Base-by-base conservation (phyloP, 1,140 invertebrate genomes). In the Venustaconcha ellipsiformis region DNA sequence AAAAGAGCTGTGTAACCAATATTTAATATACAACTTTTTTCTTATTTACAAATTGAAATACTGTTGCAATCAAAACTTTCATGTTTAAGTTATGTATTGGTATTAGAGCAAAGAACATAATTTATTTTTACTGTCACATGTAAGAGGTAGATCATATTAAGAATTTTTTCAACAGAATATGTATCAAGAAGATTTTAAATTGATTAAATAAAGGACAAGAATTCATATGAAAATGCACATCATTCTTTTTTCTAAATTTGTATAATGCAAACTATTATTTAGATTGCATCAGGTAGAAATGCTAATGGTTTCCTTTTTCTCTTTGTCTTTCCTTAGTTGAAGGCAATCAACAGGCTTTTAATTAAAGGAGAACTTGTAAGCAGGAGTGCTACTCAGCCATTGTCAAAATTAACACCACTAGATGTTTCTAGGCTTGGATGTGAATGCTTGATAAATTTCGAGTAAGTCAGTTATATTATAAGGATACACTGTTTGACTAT, bases 361-460 rank as follows among this genome's bases (percentile, higher is more conserved):
- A 62, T 62, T 23, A 62, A 62, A 23, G 59, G 59, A 62, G 59
- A 8, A 62, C 59, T 62, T 23, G 0, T 13, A 0, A 14, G 5
- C 8, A 18, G 18, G 59, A 62, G 59, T 62, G 59, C 18, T 23
- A n/a, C 59, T n/a, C 18, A 18, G 18, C 59, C 59, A 62, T 11
- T 62, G 0, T n/a, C 8, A 8, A 8, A 62, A 62, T 23, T 62
- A n/a, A 62, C 59, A 62, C 59, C 18, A n/a, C 5, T 13, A 62
- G 59, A 62, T 62, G 11, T 62, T 12, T 62, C 14, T 62, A 62
- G 6, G 20, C 18, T 62, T 62, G 59, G 59, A 62, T 62, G 59
- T 62, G 59, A 62, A 62, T 62, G 59, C 20, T 62, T 62, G 18
- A 62, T 62, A 23, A 8, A 62, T 62, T 62, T 62, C 14, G 59